Evolutionary conservation across 2,888 invertebrate genomes (phyloP), one percentile per base, ranked within the genome.

Genomic region (Amphipyra tragopoginis): DNA sequence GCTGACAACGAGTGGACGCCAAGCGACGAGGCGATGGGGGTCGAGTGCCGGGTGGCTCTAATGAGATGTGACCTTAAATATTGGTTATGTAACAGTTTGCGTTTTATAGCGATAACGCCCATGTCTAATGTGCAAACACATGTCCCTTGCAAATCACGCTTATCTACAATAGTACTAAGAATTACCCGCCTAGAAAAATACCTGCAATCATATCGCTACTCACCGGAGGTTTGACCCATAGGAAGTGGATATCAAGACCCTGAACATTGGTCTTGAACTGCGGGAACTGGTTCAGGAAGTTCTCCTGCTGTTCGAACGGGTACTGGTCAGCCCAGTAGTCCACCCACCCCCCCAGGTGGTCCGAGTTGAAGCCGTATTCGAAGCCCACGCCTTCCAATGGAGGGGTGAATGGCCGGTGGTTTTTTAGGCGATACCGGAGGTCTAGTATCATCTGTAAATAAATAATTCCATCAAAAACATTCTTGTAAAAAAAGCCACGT

Each of bases 251-350:
- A 70, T 96, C 95, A 72, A 97, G 86, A 4, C 95, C 95, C 84
- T 97, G 97, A 68, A 98, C 96, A 62, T 96, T 95, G 0, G 98
- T 98, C 73, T 95, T 96, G 88, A 95, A 98, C 67, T 98, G 98
- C 0, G 96, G 96, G 75, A 96, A 96, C 61, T 95, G 90, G 83
- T 98, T 98, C 29, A 98, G 87, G 54, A 94, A 92, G 2, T 88
- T 84, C 84, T 97, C 96, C 10, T 97, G 95, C 55, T 96, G 93
- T 43, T 88, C 87, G 59, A 93, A 87, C 62, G 97, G 95, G 84
- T 97, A 98, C 36, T 96, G 93, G 11, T 96, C 95, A 3, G 94
- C 95, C 99, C 99, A 99, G 88, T 97, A 97, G 14, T 96, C 92
- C 5, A 97, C 83, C 74, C 98, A 94, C 44, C 93, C 91, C 38